Base-by-base conservation (phyloP, 2,113 vertebrate species). In the Callipepla californica region DNA sequence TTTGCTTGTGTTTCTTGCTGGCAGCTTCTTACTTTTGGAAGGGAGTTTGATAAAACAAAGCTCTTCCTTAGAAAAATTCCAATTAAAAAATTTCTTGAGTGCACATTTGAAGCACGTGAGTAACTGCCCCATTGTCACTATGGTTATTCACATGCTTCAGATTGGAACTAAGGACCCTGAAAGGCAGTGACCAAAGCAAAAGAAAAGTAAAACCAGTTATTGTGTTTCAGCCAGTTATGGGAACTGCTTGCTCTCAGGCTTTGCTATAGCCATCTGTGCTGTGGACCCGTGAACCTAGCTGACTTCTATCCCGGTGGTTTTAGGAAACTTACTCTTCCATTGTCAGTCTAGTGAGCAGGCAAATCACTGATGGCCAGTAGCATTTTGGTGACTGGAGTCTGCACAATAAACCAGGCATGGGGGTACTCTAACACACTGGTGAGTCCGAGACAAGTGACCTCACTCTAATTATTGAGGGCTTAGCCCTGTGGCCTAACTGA, bases 81-180 rank as follows among this genome's bases (percentile, higher is more conserved):
- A 91, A 61, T 89, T 91, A 72, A 77, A 75, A 94, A 32, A n/a
- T 91, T 92, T 91, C 57, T 83, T 87, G 62, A 93, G 25, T 28
- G 81, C 80, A 63, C 30, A 58, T 74, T 82, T 94, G 72, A 92
- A 95, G 87, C 51, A 80, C 5, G 38, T 59, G 51, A 93, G 25
- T 67, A 95, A 85, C 89, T 83, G 78, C 61, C 55, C 79, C 57
- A 15, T 42, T 80, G 72, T 92, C 85, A 91, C 23, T 80, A 77
- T 47, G 51, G 38, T 77, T 89, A 83, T 38, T 53, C 51, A 55
- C 30, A 59, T 36, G 28, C 47, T 83, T 95, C 76, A 91, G 2
- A 74, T 7, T 80, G 57, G 51, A 80, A 78, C 70, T 80, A 74
- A 88, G 68, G n/a, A 68, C 26, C 21, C 57, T 65, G 48, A 91